A percentile compares a stretch with the other conserved stretches of the same genome.
Evolutionary conservation across 1,140 invertebrate genomes (phyloP).

Genomic region (Dendrolimus kikuchii): DNA sequence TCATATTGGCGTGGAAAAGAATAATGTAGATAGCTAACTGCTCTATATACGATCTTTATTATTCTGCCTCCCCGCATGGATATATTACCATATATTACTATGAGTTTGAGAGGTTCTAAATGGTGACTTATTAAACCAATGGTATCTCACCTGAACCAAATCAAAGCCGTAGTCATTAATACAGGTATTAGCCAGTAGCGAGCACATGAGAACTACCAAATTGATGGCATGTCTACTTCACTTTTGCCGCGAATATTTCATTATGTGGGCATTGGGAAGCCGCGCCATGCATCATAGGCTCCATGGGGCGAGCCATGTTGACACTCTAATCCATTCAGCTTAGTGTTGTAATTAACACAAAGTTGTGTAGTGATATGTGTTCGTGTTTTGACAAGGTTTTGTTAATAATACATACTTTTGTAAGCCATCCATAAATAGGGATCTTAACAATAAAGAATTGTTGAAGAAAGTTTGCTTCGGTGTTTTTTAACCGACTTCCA

Average conservation of each 20-base stretch:
- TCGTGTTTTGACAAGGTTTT: neutral
- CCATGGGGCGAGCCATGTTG: slow-evolving; percentile 39
- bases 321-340: slow-evolving; percentile 57
- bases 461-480: no score
- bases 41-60: no score
- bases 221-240: slow-evolving; percentile 53
- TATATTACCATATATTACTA: no score
- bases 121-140: slow-evolving; percentile 24
- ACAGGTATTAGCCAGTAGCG: slow-evolving; percentile 23
- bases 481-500: no score
- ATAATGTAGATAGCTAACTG: no score
- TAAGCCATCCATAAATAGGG: no score
- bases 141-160: neutral
- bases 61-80: no score
- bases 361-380: slow-evolving; percentile 1
- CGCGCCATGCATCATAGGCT: slow-evolving; percentile 48
- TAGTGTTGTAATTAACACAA: slow-evolving; percentile 57
- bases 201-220: slow-evolving; percentile 48
- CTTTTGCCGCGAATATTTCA: slow-evolving; percentile 64
- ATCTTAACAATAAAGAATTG: no score
- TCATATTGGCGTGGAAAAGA: no score
- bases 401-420: no score
- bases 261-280: slow-evolving; percentile 49
- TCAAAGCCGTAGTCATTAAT: slow-evolving; percentile 1
- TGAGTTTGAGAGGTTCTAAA: neutral